phyloP scores from a whole-genome alignment of 2,888 invertebrate species.

The Petrophora chlorosata region DNA sequence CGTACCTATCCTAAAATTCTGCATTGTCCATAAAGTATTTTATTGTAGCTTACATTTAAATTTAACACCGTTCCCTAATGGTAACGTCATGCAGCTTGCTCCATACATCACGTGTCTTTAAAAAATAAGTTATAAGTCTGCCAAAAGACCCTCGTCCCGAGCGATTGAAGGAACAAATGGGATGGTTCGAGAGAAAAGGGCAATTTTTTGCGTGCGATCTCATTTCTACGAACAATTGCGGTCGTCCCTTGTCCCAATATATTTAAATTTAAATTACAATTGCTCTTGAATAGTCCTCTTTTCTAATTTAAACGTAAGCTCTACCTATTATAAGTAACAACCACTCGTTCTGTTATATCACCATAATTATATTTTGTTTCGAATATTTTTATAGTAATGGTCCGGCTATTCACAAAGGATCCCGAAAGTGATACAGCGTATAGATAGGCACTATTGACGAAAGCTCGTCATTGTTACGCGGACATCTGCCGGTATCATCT shows the following conservation, averaged over 20 bases:
- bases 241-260: slow-evolving; percentile 41
- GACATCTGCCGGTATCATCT: slow-evolving; percentile 61
- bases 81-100: slow-evolving; percentile 34
- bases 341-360: slow-evolving; percentile 7
- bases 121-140: slow-evolving; percentile 64
- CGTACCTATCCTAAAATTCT: no score
- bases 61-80: slow-evolving; percentile 7
- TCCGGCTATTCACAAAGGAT: slow-evolving; percentile 24
- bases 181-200: slow-evolving; percentile 55
- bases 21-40: no score
- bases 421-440: slow-evolving; percentile 25
- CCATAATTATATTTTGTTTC: slow-evolving; percentile 14
- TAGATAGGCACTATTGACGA: slow-evolving; percentile 47
- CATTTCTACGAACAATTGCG: slow-evolving; percentile 54
- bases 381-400: slow-evolving; percentile 14
- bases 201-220: slow-evolving; percentile 61
- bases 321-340: slow-evolving; percentile 5
- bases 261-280: slow-evolving; percentile 34
- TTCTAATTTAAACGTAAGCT: slow-evolving; percentile 22
- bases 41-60: background rate
- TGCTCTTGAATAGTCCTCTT: slow-evolving; percentile 18
- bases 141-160: slow-evolving; percentile 57
- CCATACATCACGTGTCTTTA: slow-evolving; percentile 51
- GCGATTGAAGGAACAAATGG: slow-evolving; percentile 60
- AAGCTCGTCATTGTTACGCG: slow-evolving; percentile 53